These are phyloP conservation scores for Epizoanthus fatuus DNA, from an alignment of 92 coral and sea anemone genomes.

Conservation along the genomic window DNA sequence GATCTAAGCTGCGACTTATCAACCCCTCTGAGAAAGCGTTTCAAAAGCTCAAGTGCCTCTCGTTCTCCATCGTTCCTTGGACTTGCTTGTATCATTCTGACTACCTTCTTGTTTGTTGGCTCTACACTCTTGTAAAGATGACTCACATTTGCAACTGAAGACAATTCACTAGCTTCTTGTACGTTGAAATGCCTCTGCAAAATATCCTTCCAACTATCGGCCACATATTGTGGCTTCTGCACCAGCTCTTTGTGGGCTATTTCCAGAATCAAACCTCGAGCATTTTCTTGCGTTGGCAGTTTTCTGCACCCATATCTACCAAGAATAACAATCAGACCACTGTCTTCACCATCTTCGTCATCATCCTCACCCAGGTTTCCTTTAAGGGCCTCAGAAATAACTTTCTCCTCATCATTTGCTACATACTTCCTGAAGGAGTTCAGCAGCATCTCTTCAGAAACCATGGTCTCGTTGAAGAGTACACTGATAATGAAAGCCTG, in stretches of 20 bases:
- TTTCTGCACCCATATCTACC: conserved; percentile 5
- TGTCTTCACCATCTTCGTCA: too few species aligned
- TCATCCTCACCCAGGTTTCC: background rate
- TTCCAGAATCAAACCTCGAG: background rate
- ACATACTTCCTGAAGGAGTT: conserved; percentile 28
- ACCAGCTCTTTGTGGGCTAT: conserved; percentile 6
- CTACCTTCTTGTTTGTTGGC: conserved; percentile 52
- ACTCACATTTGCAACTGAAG: conserved; percentile 29
- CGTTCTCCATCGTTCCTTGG: conserved; percentile 33
- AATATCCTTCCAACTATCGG: background rate
- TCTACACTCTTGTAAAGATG: conserved; percentile 39
- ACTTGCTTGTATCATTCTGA: conserved; percentile 22
- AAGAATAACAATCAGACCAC: background rate
- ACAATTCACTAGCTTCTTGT: background rate
- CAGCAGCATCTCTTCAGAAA: conserved; percentile 16
- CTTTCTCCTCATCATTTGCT: conserved; percentile 41
- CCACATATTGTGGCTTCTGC: conserved; percentile 3
- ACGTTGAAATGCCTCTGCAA: conserved; percentile 7
- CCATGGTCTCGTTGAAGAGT: conserved; percentile 7
- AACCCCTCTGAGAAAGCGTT: conserved; percentile 54
- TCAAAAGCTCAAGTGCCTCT: conserved; percentile 37
- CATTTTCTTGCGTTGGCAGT: conserved; percentile 1
- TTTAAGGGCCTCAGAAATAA: conserved; percentile 3
- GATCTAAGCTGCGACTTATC: conserved; percentile 43
- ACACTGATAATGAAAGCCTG: conserved; percentile 43